These are phyloP conservation scores for Melanotaenia pygmaea DNA, from an alignment of 2,797 vertebrate genomes.

Conservation along the genomic window DNA sequence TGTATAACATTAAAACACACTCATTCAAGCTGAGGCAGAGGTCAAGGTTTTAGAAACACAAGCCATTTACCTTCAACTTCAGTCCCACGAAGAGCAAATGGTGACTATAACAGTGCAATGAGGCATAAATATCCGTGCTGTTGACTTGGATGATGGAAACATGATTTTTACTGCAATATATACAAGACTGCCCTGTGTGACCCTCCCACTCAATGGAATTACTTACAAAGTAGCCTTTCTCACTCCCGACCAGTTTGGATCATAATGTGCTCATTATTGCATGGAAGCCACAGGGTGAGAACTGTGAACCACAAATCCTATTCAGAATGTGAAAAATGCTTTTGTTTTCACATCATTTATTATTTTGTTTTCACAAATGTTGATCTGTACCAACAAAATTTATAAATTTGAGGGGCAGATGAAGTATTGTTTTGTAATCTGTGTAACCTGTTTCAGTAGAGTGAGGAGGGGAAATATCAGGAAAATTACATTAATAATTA, in stretches of 20 bases:
- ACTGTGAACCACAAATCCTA: constrained; percentile 58
- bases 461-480: neutral
- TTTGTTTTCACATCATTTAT: constrained; percentile 50
- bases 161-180: constrained; percentile 75
- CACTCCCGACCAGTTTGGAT: constrained; percentile 58
- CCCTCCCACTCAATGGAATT: constrained; percentile 83
- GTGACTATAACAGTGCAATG: constrained; percentile 32
- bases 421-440: neutral
- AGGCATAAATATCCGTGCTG: constrained; percentile 57
- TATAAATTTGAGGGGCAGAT: neutral
- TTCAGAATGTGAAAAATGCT: constrained; percentile 69
- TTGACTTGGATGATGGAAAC: constrained; percentile 69
- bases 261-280: constrained; percentile 82
- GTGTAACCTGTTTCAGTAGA: neutral
- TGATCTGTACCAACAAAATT: neutral
- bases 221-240: constrained; percentile 85
- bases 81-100: constrained; percentile 39
- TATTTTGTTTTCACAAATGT: constrained; percentile 23
- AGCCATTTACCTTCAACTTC: constrained; percentile 76
- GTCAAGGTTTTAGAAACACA: constrained; percentile 27
- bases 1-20: neutral
- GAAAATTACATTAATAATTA: neutral
- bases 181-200: constrained; percentile 78
- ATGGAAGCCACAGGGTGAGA: constrained; percentile 58
- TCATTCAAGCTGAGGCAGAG: constrained; percentile 6